Evolutionary conservation across 1,140 invertebrate genomes (phyloP).

Genomic region (Procambarus clarkii): DNA sequence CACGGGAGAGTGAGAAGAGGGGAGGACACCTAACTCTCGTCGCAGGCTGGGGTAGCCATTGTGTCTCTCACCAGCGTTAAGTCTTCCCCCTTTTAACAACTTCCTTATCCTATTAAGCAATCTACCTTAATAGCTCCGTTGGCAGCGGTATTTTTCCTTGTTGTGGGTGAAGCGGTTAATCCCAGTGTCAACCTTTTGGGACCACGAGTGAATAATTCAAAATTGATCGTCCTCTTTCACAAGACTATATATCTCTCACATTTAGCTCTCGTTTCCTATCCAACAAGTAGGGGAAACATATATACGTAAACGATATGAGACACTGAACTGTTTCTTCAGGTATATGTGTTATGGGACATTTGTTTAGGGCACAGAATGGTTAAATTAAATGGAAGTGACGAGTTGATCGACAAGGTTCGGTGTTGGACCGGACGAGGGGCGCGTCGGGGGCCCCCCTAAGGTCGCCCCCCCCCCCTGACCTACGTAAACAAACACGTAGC

Average conservation of each 20-base stretch:
- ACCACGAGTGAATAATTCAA: not conserved
- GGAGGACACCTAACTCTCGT: not conserved
- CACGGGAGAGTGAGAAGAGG: no score
- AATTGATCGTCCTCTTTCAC: not conserved
- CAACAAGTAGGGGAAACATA: no score
- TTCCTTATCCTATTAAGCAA: conserved; percentile 46
- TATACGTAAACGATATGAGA: not conserved
- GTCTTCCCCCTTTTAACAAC: conserved; percentile 23
- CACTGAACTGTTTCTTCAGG: not conserved
- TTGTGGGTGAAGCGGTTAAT: conserved; percentile 24
- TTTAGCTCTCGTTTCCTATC: no score
- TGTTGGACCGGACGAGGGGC: not conserved
- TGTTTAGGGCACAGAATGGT: not conserved
- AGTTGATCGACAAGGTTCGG: not conserved
- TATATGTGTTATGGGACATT: not conserved
- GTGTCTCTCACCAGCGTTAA: conserved; percentile 18
- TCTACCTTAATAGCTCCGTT: conserved; percentile 36
- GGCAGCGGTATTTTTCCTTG: conserved; percentile 35
- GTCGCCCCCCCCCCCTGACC: conserved; percentile 48
- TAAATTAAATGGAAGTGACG: not conserved
- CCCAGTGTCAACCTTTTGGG: not conserved
- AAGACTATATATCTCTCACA: no score
- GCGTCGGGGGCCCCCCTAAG: not conserved
- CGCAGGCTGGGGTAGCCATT: not conserved
- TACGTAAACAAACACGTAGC: conserved; percentile 60